Evolutionary conservation across 2,888 invertebrate species (phyloP).

Genomic region (Polydrusus pterygomalis): DNA sequence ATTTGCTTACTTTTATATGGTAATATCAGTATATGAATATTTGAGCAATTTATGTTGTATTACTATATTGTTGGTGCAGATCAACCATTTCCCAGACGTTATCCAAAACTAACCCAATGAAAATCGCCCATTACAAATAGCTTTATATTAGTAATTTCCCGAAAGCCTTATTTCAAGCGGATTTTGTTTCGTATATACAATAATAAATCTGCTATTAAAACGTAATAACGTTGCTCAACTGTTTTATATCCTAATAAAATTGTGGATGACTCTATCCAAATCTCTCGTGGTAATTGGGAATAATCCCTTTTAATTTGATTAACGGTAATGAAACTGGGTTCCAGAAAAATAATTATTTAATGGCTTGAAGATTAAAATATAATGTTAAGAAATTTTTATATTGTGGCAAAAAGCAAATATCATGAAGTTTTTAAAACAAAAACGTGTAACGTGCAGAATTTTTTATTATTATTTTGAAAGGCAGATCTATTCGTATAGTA

Average conservation of each 20-base stretch:
- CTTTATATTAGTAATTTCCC: conserved; percentile 47
- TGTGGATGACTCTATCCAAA: conserved; percentile 50
- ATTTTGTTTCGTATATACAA: conserved; percentile 52
- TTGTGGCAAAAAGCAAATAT: too few species aligned
- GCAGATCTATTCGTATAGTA: too few species aligned
- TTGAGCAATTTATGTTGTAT: neutral
- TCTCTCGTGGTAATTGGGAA: conserved; percentile 52
- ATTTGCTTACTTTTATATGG: too few species aligned
- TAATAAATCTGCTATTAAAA: conserved; percentile 53
- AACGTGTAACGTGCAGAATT: too few species aligned
- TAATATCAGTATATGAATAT: too few species aligned
- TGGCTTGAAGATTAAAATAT: neutral
- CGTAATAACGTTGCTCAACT: conserved; percentile 53
- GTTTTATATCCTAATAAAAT: conserved; percentile 52
- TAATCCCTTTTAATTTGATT: conserved; percentile 50
- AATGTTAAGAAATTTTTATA: too few species aligned
- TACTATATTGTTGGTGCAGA: conserved; percentile 14
- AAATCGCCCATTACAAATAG: conserved; percentile 43
- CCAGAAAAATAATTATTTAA: conserved; percentile 2
- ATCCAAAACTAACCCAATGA: conserved; percentile 23
- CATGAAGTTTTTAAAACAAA: too few species aligned
- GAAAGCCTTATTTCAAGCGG: conserved; percentile 47
- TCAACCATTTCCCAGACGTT: neutral
- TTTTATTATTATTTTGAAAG: too few species aligned
- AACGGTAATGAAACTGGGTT: conserved; percentile 37